phyloP scores from a whole-genome alignment of 2,888 invertebrate genomes.

The Antheraea yamamai region DNA sequence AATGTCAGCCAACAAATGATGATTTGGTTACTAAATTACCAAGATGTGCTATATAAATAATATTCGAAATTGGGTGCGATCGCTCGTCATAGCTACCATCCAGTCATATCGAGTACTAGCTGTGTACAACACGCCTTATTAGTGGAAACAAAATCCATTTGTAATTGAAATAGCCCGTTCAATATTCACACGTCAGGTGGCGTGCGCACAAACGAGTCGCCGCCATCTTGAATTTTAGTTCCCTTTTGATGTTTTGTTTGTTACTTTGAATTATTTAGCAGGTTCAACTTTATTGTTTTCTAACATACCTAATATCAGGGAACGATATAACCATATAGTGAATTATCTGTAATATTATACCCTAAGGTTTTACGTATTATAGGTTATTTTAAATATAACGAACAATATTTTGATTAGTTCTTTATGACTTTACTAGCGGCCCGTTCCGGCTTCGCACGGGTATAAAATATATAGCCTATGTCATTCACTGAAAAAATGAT shows the following conservation, averaged over 20 bases:
- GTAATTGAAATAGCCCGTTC: constrained; percentile 45
- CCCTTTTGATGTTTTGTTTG: constrained; percentile 28
- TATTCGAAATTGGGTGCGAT: background rate
- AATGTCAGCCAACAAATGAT: background rate
- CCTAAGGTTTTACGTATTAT: background rate
- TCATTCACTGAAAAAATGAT: too few species aligned
- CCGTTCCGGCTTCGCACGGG: too few species aligned
- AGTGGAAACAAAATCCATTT: constrained; percentile 31
- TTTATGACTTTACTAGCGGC: too few species aligned
- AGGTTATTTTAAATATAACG: background rate
- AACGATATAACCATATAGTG: background rate
- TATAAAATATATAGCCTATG: too few species aligned
- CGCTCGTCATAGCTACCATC: background rate
- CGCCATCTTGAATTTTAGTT: constrained; percentile 36
- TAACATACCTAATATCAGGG: background rate
- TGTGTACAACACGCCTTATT: constrained; percentile 1
- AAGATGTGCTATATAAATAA: background rate
- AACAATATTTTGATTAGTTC: too few species aligned
- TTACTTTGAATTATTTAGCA: constrained; percentile 7
- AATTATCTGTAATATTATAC: background rate
- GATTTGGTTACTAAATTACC: background rate
- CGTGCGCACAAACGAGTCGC: constrained; percentile 24
- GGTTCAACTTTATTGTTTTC: background rate
- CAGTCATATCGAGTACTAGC: background rate
- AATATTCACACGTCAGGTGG: constrained; percentile 49